Evolutionary conservation across 2,797 vertebrate genomes (phyloP).

Genomic region (Acropternis orthonyx): DNA sequence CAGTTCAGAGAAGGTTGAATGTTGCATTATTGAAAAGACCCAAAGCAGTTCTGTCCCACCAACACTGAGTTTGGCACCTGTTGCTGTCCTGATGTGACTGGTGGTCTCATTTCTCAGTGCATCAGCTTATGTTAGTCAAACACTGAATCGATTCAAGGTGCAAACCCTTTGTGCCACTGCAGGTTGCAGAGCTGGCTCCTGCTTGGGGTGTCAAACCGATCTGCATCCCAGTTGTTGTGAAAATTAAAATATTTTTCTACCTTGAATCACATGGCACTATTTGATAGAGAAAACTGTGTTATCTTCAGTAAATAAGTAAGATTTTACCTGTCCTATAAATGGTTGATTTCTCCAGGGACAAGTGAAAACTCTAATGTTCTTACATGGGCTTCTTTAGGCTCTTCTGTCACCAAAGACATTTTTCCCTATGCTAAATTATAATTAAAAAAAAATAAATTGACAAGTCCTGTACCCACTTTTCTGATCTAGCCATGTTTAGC

Average conservation of each 20-base stretch:
- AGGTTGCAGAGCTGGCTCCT: neutral
- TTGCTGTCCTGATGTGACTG: neutral
- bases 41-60: neutral
- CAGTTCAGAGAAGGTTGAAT: neutral
- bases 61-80: neutral
- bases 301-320: neutral
- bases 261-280: neutral
- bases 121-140: neutral
- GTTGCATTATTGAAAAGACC: neutral
- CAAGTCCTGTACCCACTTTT: neutral
- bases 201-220: neutral
- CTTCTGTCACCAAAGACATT: neutral
- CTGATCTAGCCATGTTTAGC: neutral
- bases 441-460: neutral
- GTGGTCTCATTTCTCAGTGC: neutral
- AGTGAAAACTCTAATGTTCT: neutral
- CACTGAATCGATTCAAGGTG: rapidly evolving
- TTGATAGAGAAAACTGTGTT: neutral
- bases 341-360: neutral
- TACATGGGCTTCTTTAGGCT: neutral
- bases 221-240: neutral
- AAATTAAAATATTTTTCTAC: neutral
- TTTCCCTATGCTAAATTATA: neutral
- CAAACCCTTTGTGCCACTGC: rapidly evolving
- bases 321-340: neutral